phyloP scores from a whole-genome alignment of 2,113 vertebrate genomes.

The Nycticorax nycticorax region DNA sequence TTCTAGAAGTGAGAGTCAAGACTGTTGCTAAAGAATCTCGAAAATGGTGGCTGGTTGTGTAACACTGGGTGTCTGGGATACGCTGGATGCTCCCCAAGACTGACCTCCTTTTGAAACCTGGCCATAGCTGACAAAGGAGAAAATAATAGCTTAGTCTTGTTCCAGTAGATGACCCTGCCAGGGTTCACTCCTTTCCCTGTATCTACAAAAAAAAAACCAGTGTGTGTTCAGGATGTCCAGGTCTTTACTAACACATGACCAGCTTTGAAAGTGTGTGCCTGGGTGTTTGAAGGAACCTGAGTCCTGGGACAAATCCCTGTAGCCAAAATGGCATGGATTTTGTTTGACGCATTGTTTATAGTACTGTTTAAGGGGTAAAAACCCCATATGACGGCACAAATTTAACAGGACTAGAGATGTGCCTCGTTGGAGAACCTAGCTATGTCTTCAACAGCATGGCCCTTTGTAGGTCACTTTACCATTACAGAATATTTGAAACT shows the following conservation, averaged over 20 bases:
- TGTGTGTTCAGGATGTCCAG: not conserved
- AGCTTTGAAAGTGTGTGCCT: not conserved
- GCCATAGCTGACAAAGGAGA: not conserved
- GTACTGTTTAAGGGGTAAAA: not conserved
- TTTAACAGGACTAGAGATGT: not conserved
- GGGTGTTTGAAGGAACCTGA: not conserved
- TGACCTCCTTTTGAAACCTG: not conserved
- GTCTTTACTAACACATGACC: not conserved
- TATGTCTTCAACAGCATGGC: not conserved
- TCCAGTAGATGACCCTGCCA: not conserved
- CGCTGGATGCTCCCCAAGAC: not conserved
- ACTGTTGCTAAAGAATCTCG: not conserved
- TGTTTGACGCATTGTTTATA: not conserved
- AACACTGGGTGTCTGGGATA: not conserved
- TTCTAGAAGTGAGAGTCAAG: conserved; percentile 42
- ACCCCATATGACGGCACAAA: not conserved
- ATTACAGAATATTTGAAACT: not conserved
- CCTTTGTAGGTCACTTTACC: not conserved
- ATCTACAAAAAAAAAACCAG: not conserved
- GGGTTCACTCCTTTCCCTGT: not conserved
- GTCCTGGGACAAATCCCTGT: not conserved
- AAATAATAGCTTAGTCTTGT: not conserved
- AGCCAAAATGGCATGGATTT: not conserved
- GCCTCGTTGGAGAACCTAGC: not conserved
- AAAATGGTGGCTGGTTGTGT: not conserved